Base-by-base conservation (phyloP, 2,888 invertebrate species). In the Lucinisca nassula region DNA sequence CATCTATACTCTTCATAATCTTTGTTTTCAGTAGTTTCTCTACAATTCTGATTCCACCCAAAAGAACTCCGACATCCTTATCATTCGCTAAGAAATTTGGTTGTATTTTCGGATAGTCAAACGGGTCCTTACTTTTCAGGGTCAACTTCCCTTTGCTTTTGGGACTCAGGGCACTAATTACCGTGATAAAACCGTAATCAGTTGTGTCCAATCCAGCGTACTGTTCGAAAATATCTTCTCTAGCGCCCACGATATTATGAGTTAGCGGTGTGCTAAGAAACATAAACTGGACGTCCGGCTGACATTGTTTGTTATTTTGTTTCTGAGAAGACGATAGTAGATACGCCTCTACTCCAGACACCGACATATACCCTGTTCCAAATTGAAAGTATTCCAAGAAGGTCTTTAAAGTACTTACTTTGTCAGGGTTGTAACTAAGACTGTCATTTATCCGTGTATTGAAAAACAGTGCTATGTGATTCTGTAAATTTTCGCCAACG, bases 91-190 rank as follows among this genome's bases (percentile, higher is more conserved):
- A 98, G 95, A 99, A 99, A 94, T 98, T 98, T 0, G 99, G 98
- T 96, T 99, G 97, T 96, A 99, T 98, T 49, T 98, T 95, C 0
- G 98, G 98, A 96, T 97, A 97, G 85, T 98, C 97, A 35, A 97
- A 97, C 0, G 98, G 98, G 96, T 98, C 98, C 0, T 97, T 96
- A 90, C 98, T 98, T 75, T 97, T 97, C 30, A 99, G 96, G 90
- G 97, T 98, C 0, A 99, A 97, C 92, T 97, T 97, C 0, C 99
- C 99, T 6, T 97, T 97, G 84, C 98, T 95, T 98, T 98, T 82
- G 97, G 98, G 97, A 21, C 86, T 84, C 12, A 90, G 45, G 14
- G 84, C 58, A 0, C 75, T 73, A 0, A 78, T 67, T 1, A 72
- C n/a, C 1, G 74, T 67, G 27, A 35, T 32, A 72, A 88, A 86